These are phyloP conservation scores for Danaus melanippus DNA, from an alignment of 1,140 invertebrate genomes.

Conservation along the genomic window DNA sequence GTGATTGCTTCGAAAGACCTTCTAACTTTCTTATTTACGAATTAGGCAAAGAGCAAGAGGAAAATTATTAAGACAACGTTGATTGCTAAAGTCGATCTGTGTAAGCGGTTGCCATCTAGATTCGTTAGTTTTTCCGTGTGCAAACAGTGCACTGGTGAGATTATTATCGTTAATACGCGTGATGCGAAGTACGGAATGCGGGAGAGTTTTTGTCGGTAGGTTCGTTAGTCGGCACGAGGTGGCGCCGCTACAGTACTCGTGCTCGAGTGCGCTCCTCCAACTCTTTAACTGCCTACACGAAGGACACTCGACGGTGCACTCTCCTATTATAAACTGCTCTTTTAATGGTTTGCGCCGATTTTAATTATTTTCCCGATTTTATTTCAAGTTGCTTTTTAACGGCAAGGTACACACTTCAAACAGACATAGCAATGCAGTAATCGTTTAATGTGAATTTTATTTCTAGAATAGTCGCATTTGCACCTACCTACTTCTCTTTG, in stretches of 20 bases:
- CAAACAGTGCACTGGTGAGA: conserved; percentile 17
- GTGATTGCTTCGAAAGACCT: too few relatives aligned
- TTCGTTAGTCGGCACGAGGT: conserved; percentile 62
- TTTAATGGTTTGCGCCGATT: conserved; percentile 68
- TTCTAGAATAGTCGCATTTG: conserved; percentile 7
- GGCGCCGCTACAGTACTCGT: conserved; percentile 61
- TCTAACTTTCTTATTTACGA: too few relatives aligned
- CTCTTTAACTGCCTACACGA: conserved; percentile 72
- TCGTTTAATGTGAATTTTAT: conserved; percentile 18
- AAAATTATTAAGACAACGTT: conserved; percentile 17
- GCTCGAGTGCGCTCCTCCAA: conserved; percentile 65
- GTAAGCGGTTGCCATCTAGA: conserved; percentile 17
- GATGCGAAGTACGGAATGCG: conserved; percentile 18
- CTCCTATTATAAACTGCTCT: conserved; percentile 71
- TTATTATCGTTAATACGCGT: conserved; percentile 29
- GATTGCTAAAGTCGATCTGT: conserved; percentile 32
- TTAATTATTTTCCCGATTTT: conserved; percentile 65
- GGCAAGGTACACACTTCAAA: conserved; percentile 21
- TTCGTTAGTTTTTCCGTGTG: conserved; percentile 5
- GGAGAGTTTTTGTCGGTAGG: conserved; percentile 54
- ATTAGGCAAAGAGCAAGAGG: too few relatives aligned
- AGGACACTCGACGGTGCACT: conserved; percentile 64
- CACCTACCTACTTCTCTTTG: not conserved
- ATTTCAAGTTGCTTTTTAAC: conserved; percentile 31
- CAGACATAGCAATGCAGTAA: conserved; percentile 18